A percentile compares a stretch with the other conserved stretches of the same genome.
These are phyloP conservation scores for Neostethus bicornis DNA, from an alignment of 2,797 vertebrate genomes.

Conservation along the genomic window DNA sequence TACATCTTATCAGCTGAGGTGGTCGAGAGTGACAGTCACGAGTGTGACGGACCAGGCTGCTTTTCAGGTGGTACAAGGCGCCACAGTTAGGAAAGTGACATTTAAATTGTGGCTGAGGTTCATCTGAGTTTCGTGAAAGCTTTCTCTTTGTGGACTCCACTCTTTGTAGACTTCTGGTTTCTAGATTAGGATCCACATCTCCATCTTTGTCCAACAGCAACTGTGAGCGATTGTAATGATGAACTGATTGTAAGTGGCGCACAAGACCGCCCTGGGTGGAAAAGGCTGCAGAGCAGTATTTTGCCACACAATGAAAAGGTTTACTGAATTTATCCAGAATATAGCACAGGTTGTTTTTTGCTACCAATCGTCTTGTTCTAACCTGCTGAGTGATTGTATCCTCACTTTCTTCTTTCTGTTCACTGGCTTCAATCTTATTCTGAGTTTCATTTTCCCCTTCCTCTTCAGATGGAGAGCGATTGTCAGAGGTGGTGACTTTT, in stretches of 20 bases:
- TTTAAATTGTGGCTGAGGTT: slow-evolving; percentile 84
- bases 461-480: slow-evolving; percentile 62
- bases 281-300: slow-evolving; percentile 91
- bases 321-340: slow-evolving; percentile 94
- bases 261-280: slow-evolving; percentile 91
- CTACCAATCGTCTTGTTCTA: slow-evolving; percentile 87
- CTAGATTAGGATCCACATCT: slow-evolving; percentile 56
- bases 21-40: slow-evolving; percentile 68
- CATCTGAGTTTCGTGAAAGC: slow-evolving; percentile 63
- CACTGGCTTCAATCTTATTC: slow-evolving; percentile 65
- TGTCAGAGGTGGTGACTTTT: slow-evolving; percentile 71
- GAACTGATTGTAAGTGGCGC: slow-evolving; percentile 90
- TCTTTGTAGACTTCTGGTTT: slow-evolving; percentile 86
- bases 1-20: slow-evolving; percentile 81
- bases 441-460: slow-evolving; percentile 73
- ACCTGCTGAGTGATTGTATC: slow-evolving; percentile 76
- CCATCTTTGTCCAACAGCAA: slow-evolving; percentile 91
- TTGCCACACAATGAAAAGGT: slow-evolving; percentile 94
- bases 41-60: slow-evolving; percentile 89
- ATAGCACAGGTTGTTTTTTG: slow-evolving; percentile 92
- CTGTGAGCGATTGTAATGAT: slow-evolving; percentile 93
- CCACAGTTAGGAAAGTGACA: slow-evolving; percentile 88
- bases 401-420: slow-evolving; percentile 75
- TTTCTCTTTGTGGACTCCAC: slow-evolving; percentile 77
- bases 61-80: slow-evolving; percentile 90